A percentile compares a stretch with the other conserved stretches of the same genome.
These are phyloP conservation scores for Lepas anatifera DNA, from an alignment of 2,888 invertebrate genomes.

Conservation along the genomic window DNA sequence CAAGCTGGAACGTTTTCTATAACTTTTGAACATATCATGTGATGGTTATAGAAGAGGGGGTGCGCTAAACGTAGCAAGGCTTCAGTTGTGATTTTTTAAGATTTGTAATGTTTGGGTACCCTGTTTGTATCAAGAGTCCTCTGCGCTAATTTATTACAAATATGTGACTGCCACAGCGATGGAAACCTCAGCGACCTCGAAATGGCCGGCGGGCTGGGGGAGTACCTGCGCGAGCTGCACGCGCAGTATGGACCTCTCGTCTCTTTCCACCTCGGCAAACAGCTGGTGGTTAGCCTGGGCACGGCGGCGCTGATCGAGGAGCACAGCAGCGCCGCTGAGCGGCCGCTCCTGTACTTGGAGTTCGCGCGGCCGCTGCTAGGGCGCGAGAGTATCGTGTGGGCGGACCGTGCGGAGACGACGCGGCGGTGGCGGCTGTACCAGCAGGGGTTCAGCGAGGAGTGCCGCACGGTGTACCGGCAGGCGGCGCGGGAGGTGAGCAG, in stretches of 20 bases:
- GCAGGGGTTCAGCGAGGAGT: not conserved
- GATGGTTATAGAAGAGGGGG: not conserved
- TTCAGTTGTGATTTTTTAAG: not conserved
- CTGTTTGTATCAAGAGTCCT: too few relatives aligned
- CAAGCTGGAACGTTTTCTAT: too few relatives aligned
- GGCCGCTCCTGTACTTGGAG: not conserved
- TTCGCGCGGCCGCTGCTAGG: conserved; percentile 3
- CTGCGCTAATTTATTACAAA: not conserved
- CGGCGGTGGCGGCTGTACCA: conserved; percentile 5
- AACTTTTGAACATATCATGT: not conserved
- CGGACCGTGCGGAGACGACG: not conserved
- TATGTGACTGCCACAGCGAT: not conserved
- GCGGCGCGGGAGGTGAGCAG: not conserved
- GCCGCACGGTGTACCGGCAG: not conserved
- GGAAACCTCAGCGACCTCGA: conserved; percentile 2
- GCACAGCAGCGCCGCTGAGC: not conserved
- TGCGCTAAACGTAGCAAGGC: not conserved
- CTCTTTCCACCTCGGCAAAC: not conserved
- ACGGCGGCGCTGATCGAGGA: not conserved
- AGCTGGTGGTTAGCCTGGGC: conserved; percentile 1
- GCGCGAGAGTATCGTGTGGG: not conserved
- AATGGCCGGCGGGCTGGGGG: not conserved
- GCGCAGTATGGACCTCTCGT: not conserved
- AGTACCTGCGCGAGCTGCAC: not conserved
- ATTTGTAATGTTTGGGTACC: not conserved